phyloP scores from a whole-genome alignment of 2,113 vertebrate genomes.

The Elanoides forficatus region DNA sequence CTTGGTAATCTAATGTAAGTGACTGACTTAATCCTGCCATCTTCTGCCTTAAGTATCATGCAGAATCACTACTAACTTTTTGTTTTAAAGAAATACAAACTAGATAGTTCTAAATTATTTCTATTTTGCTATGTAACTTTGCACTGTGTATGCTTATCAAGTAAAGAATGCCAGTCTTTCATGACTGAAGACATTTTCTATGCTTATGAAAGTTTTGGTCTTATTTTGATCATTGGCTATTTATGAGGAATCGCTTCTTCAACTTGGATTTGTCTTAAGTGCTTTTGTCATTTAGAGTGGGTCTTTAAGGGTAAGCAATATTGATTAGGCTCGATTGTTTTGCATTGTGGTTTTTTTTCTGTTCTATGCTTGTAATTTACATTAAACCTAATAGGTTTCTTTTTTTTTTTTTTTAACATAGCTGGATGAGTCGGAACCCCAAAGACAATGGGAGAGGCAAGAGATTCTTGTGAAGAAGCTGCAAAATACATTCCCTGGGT shows the following conservation, averaged over 20 bases:
- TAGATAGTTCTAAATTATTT: not conserved
- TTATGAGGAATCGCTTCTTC: not conserved
- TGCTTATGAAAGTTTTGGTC: not conserved
- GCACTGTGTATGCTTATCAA: not conserved
- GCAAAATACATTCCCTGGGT: slow-evolving; percentile 84
- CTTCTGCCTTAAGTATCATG: not conserved
- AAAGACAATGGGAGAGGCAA: slow-evolving; percentile 80
- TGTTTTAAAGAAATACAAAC: not conserved
- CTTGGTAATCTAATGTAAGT: not conserved
- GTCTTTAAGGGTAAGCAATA: not conserved
- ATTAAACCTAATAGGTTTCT: not conserved
- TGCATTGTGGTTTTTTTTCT: not conserved
- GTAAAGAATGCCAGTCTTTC: not conserved
- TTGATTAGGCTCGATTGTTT: not conserved
- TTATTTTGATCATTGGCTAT: not conserved
- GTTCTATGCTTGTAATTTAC: not conserved
- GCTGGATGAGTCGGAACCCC: slow-evolving; percentile 61
- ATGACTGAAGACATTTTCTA: not conserved
- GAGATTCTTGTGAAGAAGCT: slow-evolving; percentile 84
- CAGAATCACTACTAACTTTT: not conserved
- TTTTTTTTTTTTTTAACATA: not conserved
- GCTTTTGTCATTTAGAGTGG: not conserved
- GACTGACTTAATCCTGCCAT: not conserved
- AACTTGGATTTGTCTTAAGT: not conserved
- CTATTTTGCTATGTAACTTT: not conserved